Percentiles rank a stretch among this genome's conserved stretches.
phyloP scores from a whole-genome alignment of 1,140 invertebrate genomes.

The Caenorhabditis brenneri region DNA sequence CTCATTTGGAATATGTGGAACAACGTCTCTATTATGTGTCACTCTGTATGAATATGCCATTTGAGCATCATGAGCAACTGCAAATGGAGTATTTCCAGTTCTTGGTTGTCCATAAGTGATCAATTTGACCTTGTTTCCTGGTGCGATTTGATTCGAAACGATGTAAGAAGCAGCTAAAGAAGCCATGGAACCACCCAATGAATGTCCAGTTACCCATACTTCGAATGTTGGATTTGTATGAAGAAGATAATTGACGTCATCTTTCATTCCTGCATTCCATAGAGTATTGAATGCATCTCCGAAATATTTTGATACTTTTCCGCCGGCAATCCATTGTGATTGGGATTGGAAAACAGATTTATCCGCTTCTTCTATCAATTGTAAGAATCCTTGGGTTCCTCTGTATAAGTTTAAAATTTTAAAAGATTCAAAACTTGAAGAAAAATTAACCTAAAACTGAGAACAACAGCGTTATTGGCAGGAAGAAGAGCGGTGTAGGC shows the following conservation, averaged over 20 bases:
- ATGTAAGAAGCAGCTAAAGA: conserved; percentile 51
- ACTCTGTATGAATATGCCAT: conserved; percentile 56
- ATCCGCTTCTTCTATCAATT: conserved; percentile 59
- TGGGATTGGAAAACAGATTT: conserved; percentile 52
- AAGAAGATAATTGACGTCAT: conserved; percentile 32
- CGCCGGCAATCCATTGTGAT: conserved; percentile 51
- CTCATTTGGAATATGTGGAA: conserved; percentile 59
- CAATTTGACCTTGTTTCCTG: conserved; percentile 50
- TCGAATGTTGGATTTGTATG: conserved; percentile 45
- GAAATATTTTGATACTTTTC: conserved; percentile 57
- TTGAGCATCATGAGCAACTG: conserved; percentile 53
- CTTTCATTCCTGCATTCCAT: conserved; percentile 54
- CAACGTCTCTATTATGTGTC: conserved; percentile 59
- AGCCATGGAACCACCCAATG: conserved; percentile 57
- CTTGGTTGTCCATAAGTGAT: conserved; percentile 58
- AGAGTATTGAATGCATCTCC: conserved; percentile 50
- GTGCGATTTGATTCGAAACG: neutral
- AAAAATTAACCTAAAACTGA: conserved; percentile 36
- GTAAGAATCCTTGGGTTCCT: conserved; percentile 60
- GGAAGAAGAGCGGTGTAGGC: conserved; percentile 58
- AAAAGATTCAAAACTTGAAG: neutral
- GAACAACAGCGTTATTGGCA: conserved; percentile 56
- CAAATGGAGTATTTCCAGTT: conserved; percentile 49
- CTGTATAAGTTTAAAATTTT: conserved; percentile 55
- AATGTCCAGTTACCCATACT: conserved; percentile 56